phyloP scores from a whole-genome alignment of 2,113 vertebrate genomes.

The Monarcha castaneiventris region DNA sequence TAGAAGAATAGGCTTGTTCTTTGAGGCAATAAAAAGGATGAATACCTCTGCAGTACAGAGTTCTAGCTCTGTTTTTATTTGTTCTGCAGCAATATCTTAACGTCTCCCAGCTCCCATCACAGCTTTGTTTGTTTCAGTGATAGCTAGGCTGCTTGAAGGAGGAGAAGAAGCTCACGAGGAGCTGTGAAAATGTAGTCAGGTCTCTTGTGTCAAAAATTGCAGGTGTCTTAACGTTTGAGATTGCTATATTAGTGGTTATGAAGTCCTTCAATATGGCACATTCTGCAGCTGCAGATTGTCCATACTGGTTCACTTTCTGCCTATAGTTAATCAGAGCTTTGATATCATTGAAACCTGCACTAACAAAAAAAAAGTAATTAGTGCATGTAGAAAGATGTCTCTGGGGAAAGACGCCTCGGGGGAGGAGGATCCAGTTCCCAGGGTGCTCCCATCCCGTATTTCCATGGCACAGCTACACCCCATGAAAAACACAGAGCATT shows the following conservation, averaged over 20 bases:
- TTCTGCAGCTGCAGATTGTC: not conserved
- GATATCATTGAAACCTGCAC: not conserved
- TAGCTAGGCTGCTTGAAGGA: not conserved
- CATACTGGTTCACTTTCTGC: not conserved
- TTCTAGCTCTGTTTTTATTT: constrained; percentile 30
- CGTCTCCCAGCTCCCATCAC: not conserved
- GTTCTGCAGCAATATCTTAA: not conserved
- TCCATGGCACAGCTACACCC: not conserved
- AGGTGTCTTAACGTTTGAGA: not conserved
- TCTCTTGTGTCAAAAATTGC: not conserved
- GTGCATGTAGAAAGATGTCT: not conserved
- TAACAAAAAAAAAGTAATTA: not conserved
- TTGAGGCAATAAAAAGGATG: not conserved
- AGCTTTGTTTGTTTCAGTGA: not conserved
- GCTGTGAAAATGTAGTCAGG: not conserved
- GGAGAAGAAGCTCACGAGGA: not conserved
- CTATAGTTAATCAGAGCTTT: not conserved
- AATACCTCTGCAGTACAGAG: not conserved
- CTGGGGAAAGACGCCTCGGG: not conserved
- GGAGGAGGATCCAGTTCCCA: not conserved
- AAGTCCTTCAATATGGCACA: not conserved
- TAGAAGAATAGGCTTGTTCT: constrained; percentile 16
- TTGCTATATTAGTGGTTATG: not conserved
- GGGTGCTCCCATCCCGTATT: not conserved
- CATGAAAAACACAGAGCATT: rapidly evolving